Base-by-base conservation (phyloP, 2,888 invertebrate species). In the Exocentrus adspersus region DNA sequence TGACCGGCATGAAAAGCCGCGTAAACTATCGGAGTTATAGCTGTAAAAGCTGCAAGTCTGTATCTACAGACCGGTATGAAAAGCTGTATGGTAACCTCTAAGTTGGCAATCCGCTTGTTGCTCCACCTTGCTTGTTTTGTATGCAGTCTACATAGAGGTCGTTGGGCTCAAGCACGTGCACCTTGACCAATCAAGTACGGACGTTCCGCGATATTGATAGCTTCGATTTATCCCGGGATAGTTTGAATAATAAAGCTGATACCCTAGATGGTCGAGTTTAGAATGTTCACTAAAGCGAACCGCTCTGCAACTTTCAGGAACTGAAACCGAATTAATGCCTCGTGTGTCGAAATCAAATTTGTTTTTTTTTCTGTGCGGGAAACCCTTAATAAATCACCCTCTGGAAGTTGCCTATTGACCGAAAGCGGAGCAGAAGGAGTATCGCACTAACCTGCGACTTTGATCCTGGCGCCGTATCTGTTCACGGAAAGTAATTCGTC, bases 21-120 rank as follows among this genome's bases (percentile, higher is more conserved):
- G 48, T 61, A 61, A 61, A 61, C 54, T 60, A 45, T 60, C 41
- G 32, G 50, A 32, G 45, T 45, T 53, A 48, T 32, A 54, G 19
- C n/a, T 45, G 46, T 46, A 45, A 14, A 24, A 24, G 30, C n/a
- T n/a, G n/a, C n/a, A n/a, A n/a, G n/a, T n/a, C n/a, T n/a, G n/a
- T n/a, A n/a, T n/a, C n/a, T n/a, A n/a, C n/a, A n/a, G n/a, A n/a
- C n/a, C n/a, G n/a, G n/a, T n/a, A n/a, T n/a, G n/a, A n/a, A n/a
- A n/a, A n/a, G n/a, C n/a, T n/a, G n/a, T n/a, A n/a, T n/a, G n/a
- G n/a, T n/a, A n/a, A n/a, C n/a, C n/a, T n/a, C n/a, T n/a, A n/a
- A n/a, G n/a, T n/a, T n/a, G n/a, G n/a, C n/a, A n/a, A n/a, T n/a
- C n/a, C n/a, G 14, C 37, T 12, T 2, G 19, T 20, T 24, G 20